Evolutionary conservation across 1,140 invertebrate genomes (phyloP), one percentile per base, ranked within the genome.

Genomic region (Arion vulgaris): DNA sequence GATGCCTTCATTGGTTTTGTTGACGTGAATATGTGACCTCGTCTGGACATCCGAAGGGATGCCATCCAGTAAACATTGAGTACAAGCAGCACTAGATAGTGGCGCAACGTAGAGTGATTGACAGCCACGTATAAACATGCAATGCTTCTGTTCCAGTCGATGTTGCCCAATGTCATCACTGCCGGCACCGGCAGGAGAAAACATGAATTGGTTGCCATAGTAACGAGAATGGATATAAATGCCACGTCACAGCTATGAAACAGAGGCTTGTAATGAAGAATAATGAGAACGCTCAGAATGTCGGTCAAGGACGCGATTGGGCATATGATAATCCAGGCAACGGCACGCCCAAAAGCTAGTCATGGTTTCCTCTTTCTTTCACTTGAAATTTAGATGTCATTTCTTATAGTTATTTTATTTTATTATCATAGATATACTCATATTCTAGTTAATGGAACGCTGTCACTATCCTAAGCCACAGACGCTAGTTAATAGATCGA

Each of bases 161-260:
- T n/a, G 1, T 71, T 73, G 5, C 38, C 28, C 34, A 88, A 7
- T 19, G 80, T 76, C 17, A 86, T n/a, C 11, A 83, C 68, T 0
- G 86, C 84, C 0, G 84, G 85, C 13, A 88, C 73, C 1, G 86
- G 86, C 17, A 88, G 45, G 57, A 85, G 79, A 15, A 87, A 28
- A 11, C 83, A 2, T 9, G 83, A 83, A 71, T 86, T 84, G 74
- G 82, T 74, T 23, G 82, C 57, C 85, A 87, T 85, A 28, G 85
- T 77, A 34, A 85, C 81, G 28, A 88, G 53, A 0, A 88, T 81
- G 11, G 86, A 87, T 15, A 86, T 78, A 19, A 88, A 82, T 0
- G 85, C 81, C 41, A 87, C 83, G 83, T 88, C 88, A 32, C 84
- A 85, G 76, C 86, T 86, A 80, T 87, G 86, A 73, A 82, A 87